Conservation (phyloP, 2,113 vertebrate genomes). For the Raja brachyura region DNA sequence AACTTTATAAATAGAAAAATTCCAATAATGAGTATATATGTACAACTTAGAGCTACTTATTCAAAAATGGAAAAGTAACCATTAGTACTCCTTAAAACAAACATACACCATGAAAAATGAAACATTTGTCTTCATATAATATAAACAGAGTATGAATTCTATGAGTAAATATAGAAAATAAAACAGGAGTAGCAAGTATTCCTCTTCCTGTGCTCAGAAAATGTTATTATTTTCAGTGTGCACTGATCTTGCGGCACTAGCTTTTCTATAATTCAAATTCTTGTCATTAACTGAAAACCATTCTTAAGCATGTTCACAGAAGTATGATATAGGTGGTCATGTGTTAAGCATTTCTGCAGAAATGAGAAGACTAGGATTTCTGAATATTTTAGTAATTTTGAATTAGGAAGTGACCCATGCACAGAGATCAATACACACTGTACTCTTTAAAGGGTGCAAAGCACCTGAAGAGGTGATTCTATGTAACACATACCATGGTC, state of each 20-base stretch:
- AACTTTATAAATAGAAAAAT: conserved; percentile 37
- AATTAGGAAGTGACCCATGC: neutral
- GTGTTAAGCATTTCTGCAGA: neutral
- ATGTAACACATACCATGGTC: neutral
- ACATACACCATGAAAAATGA: conserved; percentile 4
- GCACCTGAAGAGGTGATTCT: conserved; percentile 13
- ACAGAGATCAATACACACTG: neutral
- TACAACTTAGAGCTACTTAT: conserved; percentile 27
- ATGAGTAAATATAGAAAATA: neutral
- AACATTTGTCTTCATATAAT: neutral
- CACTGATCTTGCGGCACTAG: neutral
- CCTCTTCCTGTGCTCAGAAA: neutral
- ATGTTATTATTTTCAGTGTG: neutral
- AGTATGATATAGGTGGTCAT: neutral
- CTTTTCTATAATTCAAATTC: neutral
- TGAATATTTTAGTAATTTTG: neutral
- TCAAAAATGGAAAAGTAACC: neutral
- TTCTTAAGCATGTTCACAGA: neutral
- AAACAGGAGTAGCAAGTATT: neutral
- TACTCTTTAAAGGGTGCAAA: neutral
- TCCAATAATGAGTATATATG: conserved; percentile 7
- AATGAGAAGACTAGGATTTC: neutral
- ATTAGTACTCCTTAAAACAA: neutral
- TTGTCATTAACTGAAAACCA: conserved; percentile 13
- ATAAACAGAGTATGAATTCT: neutral